A percentile compares a stretch with the other conserved stretches of the same genome.
These are phyloP conservation scores for Helarctos malayanus DNA, from an alignment of 2,797 vertebrate genomes.

Conservation along the genomic window DNA sequence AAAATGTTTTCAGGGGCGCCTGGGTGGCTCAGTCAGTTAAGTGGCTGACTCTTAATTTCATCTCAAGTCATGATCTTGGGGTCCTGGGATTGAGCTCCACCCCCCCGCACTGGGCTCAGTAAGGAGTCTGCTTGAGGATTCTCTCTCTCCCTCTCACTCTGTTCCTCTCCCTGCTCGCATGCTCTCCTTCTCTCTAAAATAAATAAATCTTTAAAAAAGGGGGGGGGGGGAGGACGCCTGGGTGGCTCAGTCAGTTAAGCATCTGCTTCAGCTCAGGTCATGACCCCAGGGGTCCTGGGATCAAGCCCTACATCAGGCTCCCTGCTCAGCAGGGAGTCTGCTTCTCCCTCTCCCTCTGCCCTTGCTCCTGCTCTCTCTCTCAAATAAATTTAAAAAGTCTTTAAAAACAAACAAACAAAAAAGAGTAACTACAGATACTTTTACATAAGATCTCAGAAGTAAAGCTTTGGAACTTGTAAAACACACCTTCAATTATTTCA, in stretches of 20 bases:
- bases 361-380: neutral
- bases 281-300: neutral
- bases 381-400: neutral
- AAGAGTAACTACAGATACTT: slow-evolving; percentile 10
- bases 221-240: neutral
- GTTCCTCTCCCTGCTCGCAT: no score
- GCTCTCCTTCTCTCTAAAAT: no score
- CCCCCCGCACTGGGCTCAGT: neutral
- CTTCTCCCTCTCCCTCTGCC: neutral
- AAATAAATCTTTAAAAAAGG: no score
- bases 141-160: neutral
- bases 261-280: neutral
- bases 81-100: neutral
- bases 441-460: neutral
- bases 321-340: neutral
- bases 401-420: neutral
- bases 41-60: neutral
- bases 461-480: neutral
- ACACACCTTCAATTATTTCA: slow-evolving; percentile 20
- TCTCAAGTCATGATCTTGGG: neutral
- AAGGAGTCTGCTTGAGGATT: neutral
- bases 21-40: neutral
- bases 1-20: neutral
- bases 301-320: neutral
- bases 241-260: neutral